Evolutionary conservation across 2,888 invertebrate species (phyloP).

Genomic region (Allolobophora icterica): DNA sequence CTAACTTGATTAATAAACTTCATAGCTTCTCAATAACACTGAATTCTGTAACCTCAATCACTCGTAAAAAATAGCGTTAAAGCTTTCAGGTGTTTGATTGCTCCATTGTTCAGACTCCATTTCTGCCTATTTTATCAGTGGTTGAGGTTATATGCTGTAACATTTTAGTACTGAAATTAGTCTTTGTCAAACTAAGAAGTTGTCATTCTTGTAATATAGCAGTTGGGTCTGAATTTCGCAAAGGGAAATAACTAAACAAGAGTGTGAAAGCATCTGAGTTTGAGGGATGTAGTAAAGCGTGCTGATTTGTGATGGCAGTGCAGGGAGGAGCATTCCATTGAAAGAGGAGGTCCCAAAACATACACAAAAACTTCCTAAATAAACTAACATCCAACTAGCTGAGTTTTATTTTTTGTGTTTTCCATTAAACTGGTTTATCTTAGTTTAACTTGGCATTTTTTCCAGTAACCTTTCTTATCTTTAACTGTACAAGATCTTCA

Average conservation of each 20-base stretch:
- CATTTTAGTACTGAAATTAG: background rate
- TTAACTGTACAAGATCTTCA: no score
- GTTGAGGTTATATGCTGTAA: background rate
- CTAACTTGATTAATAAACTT: background rate
- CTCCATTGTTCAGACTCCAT: background rate
- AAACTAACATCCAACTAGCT: background rate
- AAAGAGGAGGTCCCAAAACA: background rate
- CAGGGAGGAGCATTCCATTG: background rate
- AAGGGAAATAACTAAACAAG: background rate
- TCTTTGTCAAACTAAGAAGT: background rate
- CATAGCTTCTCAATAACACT: background rate
- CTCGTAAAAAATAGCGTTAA: background rate
- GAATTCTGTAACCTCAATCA: constrained; percentile 8
- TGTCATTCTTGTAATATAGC: background rate
- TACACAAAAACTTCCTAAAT: background rate
- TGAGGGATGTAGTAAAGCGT: background rate
- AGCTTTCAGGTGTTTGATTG: background rate
- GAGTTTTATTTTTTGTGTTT: background rate
- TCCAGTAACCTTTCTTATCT: background rate
- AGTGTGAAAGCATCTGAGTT: background rate
- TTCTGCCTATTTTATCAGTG: background rate
- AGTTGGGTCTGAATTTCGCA: background rate
- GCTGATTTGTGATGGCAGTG: background rate
- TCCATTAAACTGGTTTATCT: no score
- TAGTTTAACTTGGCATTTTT: background rate